A percentile compares a stretch with the other conserved stretches of the same genome.
Evolutionary conservation across 2,113 vertebrate genomes (phyloP).

Genomic region (Percina caprodes): DNA sequence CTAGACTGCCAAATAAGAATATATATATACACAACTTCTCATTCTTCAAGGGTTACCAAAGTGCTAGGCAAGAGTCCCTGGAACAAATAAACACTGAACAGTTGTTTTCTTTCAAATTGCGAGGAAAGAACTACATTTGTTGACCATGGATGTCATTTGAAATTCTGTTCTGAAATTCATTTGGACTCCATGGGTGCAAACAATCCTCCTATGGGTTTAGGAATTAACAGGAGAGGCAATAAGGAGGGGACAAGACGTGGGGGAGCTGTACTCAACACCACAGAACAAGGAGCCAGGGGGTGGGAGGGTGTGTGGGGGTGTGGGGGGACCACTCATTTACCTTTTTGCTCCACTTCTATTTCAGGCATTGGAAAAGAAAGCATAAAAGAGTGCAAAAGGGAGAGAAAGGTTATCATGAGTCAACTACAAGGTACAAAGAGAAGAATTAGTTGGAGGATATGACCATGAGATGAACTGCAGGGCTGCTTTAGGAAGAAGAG

Average conservation of each 20-base stretch:
- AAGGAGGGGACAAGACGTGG: conserved; percentile 62
- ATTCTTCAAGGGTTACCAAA: conserved; percentile 58
- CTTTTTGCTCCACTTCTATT: conserved; percentile 99
- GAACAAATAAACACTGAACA: conserved; percentile 62
- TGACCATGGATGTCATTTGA: conserved; percentile 61
- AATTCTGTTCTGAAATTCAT: conserved; percentile 67
- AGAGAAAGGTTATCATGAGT: conserved; percentile 99
- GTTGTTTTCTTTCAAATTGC: conserved; percentile 64
- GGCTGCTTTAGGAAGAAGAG: conserved; percentile 53
- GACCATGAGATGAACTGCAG: conserved; percentile 64
- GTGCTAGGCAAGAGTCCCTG: conserved; percentile 57
- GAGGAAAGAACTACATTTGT: conserved; percentile 48
- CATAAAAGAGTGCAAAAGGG: conserved; percentile 91
- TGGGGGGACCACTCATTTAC: conserved; percentile 93
- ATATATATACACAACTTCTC: conserved; percentile 51
- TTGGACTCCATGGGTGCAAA: conserved; percentile 77
- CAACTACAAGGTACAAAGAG: conserved; percentile 89
- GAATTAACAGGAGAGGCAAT: conserved; percentile 77
- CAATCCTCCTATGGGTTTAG: conserved; percentile 77
- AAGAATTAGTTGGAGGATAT: conserved; percentile 73
- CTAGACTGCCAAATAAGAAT: conserved; percentile 66
- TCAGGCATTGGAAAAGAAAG: conserved; percentile 98
- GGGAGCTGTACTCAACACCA: conserved; percentile 81
- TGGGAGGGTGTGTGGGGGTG: conserved; percentile 80
- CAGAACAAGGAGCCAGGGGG: conserved; percentile 80